phyloP scores from a whole-genome alignment of 2,888 invertebrate species.

The Drosophila anomalipes region DNA sequence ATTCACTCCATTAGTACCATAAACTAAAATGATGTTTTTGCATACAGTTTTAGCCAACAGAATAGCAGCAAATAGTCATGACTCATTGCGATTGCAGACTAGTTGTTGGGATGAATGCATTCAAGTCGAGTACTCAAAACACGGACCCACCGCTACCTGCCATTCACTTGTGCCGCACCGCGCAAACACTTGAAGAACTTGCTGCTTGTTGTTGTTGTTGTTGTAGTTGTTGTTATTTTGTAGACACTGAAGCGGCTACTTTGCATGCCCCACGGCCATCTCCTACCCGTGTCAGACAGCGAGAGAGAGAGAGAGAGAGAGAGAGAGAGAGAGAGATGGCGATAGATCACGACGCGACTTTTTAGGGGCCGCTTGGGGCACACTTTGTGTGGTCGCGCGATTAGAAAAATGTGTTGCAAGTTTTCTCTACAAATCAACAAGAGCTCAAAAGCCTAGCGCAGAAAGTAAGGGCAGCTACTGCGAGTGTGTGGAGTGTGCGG shows the following conservation, averaged over 20 bases:
- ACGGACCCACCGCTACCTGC: constrained; percentile 7
- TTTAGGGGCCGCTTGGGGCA: constrained; percentile 4
- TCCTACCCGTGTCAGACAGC: background rate
- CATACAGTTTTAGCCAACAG: background rate
- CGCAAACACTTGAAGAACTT: background rate
- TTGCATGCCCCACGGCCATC: constrained; percentile 58
- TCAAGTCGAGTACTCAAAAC: constrained; percentile 18
- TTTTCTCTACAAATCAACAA: constrained; percentile 24
- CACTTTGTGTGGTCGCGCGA: constrained; percentile 49
- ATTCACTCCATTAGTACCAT: background rate
- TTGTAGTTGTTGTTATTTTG: constrained; percentile 24
- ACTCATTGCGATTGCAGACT: constrained; percentile 11
- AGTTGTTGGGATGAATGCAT: constrained; percentile 34
- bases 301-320: background rate
- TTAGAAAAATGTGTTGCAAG: constrained; percentile 42
- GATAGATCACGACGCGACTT: constrained; percentile 1
- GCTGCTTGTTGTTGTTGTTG: constrained; percentile 15
- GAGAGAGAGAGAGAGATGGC: background rate
- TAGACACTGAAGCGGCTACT: constrained; percentile 64
- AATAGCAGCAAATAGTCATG: constrained; percentile 1
- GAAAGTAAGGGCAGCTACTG: background rate
- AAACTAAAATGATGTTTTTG: background rate
- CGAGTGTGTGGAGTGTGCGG: background rate
- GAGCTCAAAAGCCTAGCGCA: background rate
- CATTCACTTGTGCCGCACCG: constrained; percentile 45